phyloP scores from a whole-genome alignment of 2,797 vertebrate genomes.

The Squalus acanthias region DNA sequence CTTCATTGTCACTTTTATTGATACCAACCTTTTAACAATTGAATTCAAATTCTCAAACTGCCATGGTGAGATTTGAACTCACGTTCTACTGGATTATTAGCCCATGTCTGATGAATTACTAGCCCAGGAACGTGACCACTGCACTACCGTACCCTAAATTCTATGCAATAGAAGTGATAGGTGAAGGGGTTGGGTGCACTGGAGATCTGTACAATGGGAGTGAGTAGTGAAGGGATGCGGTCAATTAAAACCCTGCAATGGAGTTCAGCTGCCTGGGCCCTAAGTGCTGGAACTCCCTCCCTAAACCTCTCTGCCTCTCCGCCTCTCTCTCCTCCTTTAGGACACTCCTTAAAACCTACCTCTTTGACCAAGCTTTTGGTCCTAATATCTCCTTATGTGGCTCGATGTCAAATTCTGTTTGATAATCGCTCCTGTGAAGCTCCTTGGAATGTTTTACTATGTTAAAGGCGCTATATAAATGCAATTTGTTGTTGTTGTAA shows the following conservation, averaged over 20 bases:
- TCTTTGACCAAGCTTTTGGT: too few species aligned
- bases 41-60: neutral
- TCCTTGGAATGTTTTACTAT: neutral
- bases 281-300: neutral
- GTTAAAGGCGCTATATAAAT: neutral
- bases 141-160: neutral
- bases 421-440: neutral
- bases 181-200: neutral
- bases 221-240: neutral
- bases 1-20: neutral
- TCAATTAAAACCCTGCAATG: neutral
- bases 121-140: neutral
- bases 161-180: neutral
- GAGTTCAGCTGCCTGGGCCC: too few species aligned
- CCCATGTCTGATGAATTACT: neutral
- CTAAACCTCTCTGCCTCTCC: neutral
- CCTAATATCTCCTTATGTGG: too few species aligned
- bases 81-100: neutral
- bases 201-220: neutral
- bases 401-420: too few species aligned
- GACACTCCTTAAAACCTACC: too few species aligned
- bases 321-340: neutral
- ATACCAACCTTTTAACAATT: neutral
- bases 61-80: neutral
- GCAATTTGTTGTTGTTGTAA: neutral